Conservation (phyloP, 2,797 vertebrate species). For the Chelidonichthys spinosus region DNA sequence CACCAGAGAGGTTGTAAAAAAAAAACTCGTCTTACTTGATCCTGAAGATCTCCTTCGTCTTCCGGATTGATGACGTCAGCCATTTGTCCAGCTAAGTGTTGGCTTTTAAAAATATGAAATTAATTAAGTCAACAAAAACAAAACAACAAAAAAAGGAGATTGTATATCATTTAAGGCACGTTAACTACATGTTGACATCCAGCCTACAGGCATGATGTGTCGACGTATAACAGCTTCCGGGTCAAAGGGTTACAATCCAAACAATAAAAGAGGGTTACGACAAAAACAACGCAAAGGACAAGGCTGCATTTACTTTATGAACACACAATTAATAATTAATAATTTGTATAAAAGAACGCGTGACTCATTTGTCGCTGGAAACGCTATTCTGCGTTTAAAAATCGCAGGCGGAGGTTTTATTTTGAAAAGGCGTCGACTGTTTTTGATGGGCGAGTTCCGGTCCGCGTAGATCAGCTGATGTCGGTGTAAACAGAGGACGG, state of each 20-base stretch:
- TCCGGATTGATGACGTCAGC: conserved; percentile 54
- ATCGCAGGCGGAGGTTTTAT: conserved; percentile 34
- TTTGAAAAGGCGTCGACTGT: conserved; percentile 43
- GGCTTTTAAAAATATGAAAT: not conserved
- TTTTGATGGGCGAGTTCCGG: conserved; percentile 39
- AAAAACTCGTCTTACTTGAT: conserved; percentile 75
- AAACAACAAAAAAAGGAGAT: not conserved
- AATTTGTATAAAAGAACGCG: accelerated
- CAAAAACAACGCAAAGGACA: not conserved
- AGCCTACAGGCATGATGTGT: not conserved
- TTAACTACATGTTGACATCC: conserved; percentile 1
- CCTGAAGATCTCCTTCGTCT: conserved; percentile 79
- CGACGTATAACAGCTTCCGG: conserved; percentile 50
- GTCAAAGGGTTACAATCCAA: conserved; percentile 1
- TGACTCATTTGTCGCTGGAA: accelerated
- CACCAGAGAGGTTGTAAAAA: not conserved
- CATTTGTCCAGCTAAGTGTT: conserved; percentile 51
- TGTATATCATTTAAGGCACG: not conserved
- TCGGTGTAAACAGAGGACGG: conserved; percentile 65
- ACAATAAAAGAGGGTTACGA: not conserved
- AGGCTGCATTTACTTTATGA: accelerated
- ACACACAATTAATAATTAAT: accelerated
- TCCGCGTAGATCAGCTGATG: conserved; percentile 70
- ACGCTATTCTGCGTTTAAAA: not conserved
- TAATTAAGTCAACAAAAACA: not conserved